Evolutionary conservation across 92 coral and sea anemone genomes (phyloP), one percentile per base, ranked within the genome.

Genomic region (Siderastrea radians): DNA sequence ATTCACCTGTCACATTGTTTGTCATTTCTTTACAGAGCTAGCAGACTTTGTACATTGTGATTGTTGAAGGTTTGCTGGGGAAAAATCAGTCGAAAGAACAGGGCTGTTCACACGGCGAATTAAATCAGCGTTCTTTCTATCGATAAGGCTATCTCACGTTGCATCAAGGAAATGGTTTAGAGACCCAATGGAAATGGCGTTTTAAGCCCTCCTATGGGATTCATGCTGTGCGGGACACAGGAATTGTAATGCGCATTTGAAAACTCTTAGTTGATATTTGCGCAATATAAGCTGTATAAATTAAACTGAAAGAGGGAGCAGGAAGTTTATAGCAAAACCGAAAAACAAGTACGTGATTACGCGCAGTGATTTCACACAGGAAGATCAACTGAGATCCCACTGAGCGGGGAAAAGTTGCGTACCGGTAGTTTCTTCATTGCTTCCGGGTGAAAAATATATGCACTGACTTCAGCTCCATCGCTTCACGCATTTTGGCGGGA

Each of bases 1-100:
- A 2, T 44, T 72, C 87, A 83, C 62, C 79, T 72, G 79, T n/a
- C 79, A 47, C 8, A 16, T 60, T 47, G 10, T 49, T 47, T 62
- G 61, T 47, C 68, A 12, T 72, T 83, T 83, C 47, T 61, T 70
- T 71, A 26, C 63, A 58, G 87, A 55, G 7, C 12, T 45, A 45
- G 19, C 47, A 71, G 60, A 71, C 58, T 26, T 62, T 53, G 55
- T 14, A 14, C 12, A 13, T 53, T 47, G 67, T 38, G 84, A 50
- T 26, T 64, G 86, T 68, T 68, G 72, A 58, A 44, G 45, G n/a
- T 12, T 77, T 49, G 11, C 77, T 48, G 45, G 6, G 57, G 15
- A 73, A 59, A 73, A 73, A 49, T 7, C 61, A 55, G 49, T 9
- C 19, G 26, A 61, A 61, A 61, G 19, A 61, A 16, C 72, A 67